Base-by-base conservation (phyloP, 2,113 vertebrate species). In the Choloepus hoffmanni region DNA sequence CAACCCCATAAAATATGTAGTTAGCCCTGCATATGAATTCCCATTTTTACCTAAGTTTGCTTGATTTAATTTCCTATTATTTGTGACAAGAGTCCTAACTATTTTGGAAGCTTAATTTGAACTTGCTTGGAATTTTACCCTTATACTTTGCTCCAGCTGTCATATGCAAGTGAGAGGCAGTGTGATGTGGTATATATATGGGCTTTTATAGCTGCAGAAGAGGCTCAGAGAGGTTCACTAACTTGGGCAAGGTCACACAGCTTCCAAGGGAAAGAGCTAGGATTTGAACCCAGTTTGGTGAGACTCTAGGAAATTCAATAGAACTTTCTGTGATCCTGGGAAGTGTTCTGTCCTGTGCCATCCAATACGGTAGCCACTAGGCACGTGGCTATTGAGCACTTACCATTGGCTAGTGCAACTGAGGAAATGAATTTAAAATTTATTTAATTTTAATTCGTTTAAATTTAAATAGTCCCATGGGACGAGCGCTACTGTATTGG, bases 31-130 rank as follows among this genome's bases (percentile, higher is more conserved):
- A 65, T 70, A 72, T 65, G 58, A 76, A 67, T 53, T 70, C 14
- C 65, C 36, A 45, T 89, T 68, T 87, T 72, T 68, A 79, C 33
- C 40, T 77, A 14, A 65, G 16, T 26, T 76, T 65, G 53, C 55
- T 83, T 95, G 73, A 65, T 92, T 93, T 91, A 45, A 85, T 93
- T 96, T 85, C 14, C 40, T 92, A 12, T 82, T 50, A 89, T 68
- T 95, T 96, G 55, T 63, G 73, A 72, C 7, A 89, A 43, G 68
- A 74, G 50, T 33, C 62, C 89, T 65, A 74, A 85, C 50, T 85
- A 43, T 67, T 67, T 82, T 74, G 81, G 50, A 93, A 86, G 63
- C 23, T 9, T 43, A 70, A 85, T 85, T 48, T 96, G 87, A 91
- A 70, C n/a, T 73, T 67, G 55, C 12, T 28, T 23, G 68, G 19